Evolutionary conservation across 35 echinoderm and acorn worm genomes (phyloP).

Genomic region (Ophioderma brevispina): DNA sequence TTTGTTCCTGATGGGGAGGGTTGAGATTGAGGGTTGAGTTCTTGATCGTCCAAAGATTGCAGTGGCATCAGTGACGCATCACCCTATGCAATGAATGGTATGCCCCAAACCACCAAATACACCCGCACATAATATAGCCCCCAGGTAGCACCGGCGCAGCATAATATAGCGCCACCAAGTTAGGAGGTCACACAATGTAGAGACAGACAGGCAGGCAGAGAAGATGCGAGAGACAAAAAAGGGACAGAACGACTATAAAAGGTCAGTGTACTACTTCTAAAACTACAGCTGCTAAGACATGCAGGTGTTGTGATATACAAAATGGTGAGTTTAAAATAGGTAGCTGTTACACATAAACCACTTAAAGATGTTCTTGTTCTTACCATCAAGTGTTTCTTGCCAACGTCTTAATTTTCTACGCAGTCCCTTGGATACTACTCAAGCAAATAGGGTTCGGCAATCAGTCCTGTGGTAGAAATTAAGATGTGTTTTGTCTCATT

Average conservation of each 20-base stretch:
- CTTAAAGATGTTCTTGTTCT: neutral
- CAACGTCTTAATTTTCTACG: neutral
- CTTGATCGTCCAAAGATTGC: neutral
- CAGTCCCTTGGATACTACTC: neutral
- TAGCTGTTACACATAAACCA: neutral
- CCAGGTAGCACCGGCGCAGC: neutral
- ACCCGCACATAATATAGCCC: neutral
- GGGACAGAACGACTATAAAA: neutral
- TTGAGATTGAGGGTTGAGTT: conserved; percentile 3
- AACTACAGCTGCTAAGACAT: neutral
- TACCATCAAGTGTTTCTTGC: neutral
- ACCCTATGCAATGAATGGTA: neutral
- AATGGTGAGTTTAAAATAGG: neutral
- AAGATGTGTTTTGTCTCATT: too few species aligned
- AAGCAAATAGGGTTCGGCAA: neutral
- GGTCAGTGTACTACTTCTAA: neutral
- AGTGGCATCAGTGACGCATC: neutral
- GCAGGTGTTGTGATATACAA: too few species aligned
- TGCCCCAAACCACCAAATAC: too few species aligned
- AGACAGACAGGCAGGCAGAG: neutral
- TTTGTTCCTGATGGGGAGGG: conserved; percentile 1
- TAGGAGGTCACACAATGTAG: neutral
- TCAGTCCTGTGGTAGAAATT: conserved; percentile 9
- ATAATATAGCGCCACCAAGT: neutral
- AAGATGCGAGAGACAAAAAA: neutral